Evolutionary conservation across 2,113 vertebrate species (phyloP).

Genomic region (Istiophorus platypterus): DNA sequence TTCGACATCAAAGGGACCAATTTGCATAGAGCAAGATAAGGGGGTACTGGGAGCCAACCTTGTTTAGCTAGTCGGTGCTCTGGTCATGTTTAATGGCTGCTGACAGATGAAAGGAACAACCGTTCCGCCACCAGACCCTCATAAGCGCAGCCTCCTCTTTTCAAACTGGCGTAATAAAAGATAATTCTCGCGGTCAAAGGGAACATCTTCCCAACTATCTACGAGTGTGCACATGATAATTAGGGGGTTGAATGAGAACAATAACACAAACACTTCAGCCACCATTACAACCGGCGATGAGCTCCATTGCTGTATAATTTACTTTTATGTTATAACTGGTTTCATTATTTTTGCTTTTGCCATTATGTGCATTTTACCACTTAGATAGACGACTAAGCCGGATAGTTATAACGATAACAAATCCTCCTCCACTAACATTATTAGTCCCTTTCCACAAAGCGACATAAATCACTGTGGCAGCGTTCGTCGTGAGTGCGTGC

Average conservation of each 20-base stretch:
- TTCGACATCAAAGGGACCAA: constrained; percentile 74
- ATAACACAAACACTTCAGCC: constrained; percentile 42
- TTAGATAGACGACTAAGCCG: constrained; percentile 18
- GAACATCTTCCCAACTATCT: constrained; percentile 34
- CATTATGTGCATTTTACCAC: constrained; percentile 32
- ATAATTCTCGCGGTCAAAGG: constrained; percentile 30
- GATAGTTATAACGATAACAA: background rate
- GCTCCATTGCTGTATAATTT: constrained; percentile 12
- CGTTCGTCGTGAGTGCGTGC: background rate
- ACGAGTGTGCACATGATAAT: constrained; percentile 49
- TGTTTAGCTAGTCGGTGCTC: constrained; percentile 64
- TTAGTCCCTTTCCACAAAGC: background rate
- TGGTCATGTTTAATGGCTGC: constrained; percentile 63
- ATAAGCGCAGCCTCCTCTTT: constrained; percentile 45
- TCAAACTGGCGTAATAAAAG: constrained; percentile 43
- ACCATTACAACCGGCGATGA: constrained; percentile 4
- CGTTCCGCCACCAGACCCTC: constrained; percentile 54
- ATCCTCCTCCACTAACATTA: background rate
- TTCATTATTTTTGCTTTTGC: constrained; percentile 18
- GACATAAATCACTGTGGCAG: background rate
- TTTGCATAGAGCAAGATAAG: constrained; percentile 69
- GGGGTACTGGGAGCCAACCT: constrained; percentile 55
- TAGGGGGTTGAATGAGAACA: constrained; percentile 41
- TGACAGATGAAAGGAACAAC: constrained; percentile 73
- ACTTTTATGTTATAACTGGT: background rate